Evolutionary conservation across 2,113 vertebrate genomes (phyloP), one percentile per base, ranked within the genome.

Genomic region (Myrmecophaga tridactyla): DNA sequence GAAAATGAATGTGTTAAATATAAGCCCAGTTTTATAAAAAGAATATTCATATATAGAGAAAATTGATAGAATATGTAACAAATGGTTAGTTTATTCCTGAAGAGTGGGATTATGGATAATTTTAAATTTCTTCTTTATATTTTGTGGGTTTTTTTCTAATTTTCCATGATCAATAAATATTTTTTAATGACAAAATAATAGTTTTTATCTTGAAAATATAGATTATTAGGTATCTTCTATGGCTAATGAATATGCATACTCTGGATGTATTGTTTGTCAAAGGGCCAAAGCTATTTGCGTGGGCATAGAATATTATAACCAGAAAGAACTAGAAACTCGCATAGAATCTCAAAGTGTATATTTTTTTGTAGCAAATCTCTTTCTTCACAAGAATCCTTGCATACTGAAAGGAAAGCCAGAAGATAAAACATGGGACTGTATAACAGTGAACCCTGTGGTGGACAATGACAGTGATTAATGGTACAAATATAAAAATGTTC

Each of bases 111-210:
- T 69, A 29, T 20, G n/a, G n/a, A 29, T 88, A 27, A 82, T 62
- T 95, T 75, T 21, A 92, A 76, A 76, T 82, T 63, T 70, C 31
- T 77, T 78, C 48, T 80, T 65, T 36, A 34, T 51, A 60, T 69
- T 72, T 56, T n/a, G 53, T 62, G n/a, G n/a, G 15, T 82, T 60
- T 60, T 89, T 53, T 29, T 51, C 65, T 92, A 65, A 94, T 70
- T 48, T 53, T 89, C 4, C 41, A 76, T 25, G 77, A 86, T 63
- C 10, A 13, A 88, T 77, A 91, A 86, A 62, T 87, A 93, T 58
- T 89, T 48, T n/a, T 80, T 95, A 93, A 89, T 84, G 73, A 77
- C 36, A 86, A 80, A 89, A 92, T 73, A 31, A 69, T 13, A 73
- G 36, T 17, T 69, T 86, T 93, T 80, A 78, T 89, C 94, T 94